Percentiles rank a stretch among this genome's conserved stretches.
These are phyloP conservation scores for Lepisosteus osseus DNA, from an alignment of 2,113 vertebrate species.

Conservation along the genomic window DNA sequence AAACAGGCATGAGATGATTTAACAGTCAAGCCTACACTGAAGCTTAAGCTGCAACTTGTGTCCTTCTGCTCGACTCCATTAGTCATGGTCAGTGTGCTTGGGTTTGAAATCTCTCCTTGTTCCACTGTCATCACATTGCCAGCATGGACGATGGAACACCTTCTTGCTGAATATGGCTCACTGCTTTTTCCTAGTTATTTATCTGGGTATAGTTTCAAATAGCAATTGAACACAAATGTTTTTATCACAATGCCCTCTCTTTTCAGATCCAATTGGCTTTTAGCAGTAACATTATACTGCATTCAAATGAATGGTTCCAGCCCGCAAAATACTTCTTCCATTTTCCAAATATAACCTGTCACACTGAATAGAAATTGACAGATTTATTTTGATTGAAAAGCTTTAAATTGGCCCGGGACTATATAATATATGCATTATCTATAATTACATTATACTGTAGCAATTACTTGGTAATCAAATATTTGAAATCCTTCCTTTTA, in stretches of 20 bases:
- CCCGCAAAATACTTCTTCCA: not conserved
- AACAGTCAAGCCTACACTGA: not conserved
- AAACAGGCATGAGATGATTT: not conserved
- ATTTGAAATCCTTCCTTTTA: no score
- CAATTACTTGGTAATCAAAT: no score
- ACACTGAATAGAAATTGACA: not conserved
- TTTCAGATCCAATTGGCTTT: not conserved
- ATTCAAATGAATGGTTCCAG: not conserved
- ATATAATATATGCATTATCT: no score
- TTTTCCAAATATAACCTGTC: not conserved
- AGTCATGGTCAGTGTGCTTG: slow-evolving; percentile 1
- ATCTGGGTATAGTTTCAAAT: slow-evolving; percentile 7
- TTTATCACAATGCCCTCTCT: not conserved
- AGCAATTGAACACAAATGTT: not conserved
- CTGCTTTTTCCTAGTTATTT: not conserved
- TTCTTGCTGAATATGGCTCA: not conserved
- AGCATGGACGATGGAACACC: slow-evolving; percentile 24
- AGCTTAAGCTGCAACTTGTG: not conserved
- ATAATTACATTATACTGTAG: no score
- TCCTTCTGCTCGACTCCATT: not conserved
- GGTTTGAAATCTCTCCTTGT: not conserved
- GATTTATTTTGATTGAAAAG: not conserved
- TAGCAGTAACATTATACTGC: not conserved
- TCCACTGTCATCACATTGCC: slow-evolving; percentile 36
- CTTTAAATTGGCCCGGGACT: not conserved